These are phyloP conservation scores for Meta bourneti DNA, from an alignment of 2,888 invertebrate genomes.

Conservation along the genomic window DNA sequence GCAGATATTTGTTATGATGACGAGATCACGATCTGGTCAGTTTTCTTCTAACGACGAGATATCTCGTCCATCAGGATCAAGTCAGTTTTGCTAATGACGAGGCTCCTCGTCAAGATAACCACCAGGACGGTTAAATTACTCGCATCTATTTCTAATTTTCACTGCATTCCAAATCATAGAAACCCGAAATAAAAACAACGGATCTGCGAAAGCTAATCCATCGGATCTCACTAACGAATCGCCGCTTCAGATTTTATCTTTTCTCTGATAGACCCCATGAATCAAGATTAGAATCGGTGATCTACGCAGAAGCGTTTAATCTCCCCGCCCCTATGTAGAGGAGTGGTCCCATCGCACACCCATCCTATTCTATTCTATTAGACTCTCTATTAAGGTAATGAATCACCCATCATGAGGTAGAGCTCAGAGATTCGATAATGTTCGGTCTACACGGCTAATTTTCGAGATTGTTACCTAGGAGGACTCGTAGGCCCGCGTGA, in stretches of 20 bases:
- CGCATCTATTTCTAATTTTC: no score
- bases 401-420: conserved; percentile 20
- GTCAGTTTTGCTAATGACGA: no score
- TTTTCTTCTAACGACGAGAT: no score
- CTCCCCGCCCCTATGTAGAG: no score
- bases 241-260: background rate
- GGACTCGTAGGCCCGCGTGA: background rate
- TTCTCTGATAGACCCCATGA: background rate
- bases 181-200: background rate
- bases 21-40: no score
- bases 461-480: background rate
- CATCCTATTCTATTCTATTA: conserved; percentile 28
- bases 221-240: background rate
- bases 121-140: no score
- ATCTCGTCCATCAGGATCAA: no score
- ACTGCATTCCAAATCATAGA: no score
- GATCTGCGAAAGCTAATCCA: background rate
- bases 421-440: conserved; percentile 10
- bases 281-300: background rate
- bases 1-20: no score
- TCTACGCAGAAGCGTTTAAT: background rate
- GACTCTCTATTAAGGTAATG: conserved; percentile 35
- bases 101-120: no score
- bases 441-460: conserved; percentile 23
- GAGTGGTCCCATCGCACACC: background rate